These are phyloP conservation scores for Drosophila vallismaia DNA, from an alignment of 2,888 invertebrate genomes.

Conservation along the genomic window DNA sequence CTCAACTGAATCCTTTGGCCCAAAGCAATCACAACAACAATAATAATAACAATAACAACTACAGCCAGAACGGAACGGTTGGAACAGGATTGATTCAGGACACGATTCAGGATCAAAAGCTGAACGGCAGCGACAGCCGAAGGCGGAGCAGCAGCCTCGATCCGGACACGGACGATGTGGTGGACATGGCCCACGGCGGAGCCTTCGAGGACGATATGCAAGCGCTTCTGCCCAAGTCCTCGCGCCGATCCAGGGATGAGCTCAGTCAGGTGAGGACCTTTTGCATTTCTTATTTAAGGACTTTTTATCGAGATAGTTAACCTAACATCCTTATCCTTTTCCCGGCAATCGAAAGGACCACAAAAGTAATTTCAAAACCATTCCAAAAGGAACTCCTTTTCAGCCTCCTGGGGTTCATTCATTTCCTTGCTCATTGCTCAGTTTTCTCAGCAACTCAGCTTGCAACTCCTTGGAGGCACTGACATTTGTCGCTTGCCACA, in stretches of 20 bases:
- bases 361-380: neutral
- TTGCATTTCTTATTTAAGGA: neutral
- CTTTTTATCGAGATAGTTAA: neutral
- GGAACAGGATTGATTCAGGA: neutral
- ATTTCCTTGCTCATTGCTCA: conserved; percentile 5
- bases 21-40: conserved; percentile 52
- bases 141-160: conserved; percentile 68
- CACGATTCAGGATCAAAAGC: conserved; percentile 43
- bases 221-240: conserved; percentile 82
- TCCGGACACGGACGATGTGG: conserved; percentile 57
- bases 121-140: conserved; percentile 46
- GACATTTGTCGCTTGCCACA: conserved; percentile 35
- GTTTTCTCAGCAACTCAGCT: conserved; percentile 3
- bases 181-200: conserved; percentile 80
- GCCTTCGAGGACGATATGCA: conserved; percentile 83
- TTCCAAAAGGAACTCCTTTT: too few species aligned
- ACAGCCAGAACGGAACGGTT: conserved; percentile 12
- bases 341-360: neutral
- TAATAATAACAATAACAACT: conserved; percentile 48
- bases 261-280: conserved; percentile 82
- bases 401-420: neutral
- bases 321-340: neutral
- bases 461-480: conserved; percentile 23
- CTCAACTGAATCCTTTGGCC: conserved; percentile 44
- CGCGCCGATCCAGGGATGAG: conserved; percentile 83